phyloP scores from a whole-genome alignment of 92 coral and sea anemone genomes.

The Parazoanthus darwini region DNA sequence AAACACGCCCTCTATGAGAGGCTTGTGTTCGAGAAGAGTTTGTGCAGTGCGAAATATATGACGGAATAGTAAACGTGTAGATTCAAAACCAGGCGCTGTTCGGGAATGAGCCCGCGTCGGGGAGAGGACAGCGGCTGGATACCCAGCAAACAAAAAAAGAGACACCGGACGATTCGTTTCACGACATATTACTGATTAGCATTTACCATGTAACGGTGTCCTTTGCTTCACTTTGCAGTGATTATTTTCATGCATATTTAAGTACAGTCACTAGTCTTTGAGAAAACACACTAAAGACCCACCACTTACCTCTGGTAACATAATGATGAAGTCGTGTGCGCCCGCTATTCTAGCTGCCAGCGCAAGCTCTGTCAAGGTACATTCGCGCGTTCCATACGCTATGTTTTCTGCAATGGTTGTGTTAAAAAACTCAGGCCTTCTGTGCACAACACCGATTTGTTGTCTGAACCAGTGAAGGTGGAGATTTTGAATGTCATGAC shows the following conservation, averaged over 20 bases:
- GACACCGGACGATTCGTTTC: background rate
- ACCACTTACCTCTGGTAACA: constrained; percentile 65
- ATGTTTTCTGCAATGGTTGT: constrained; percentile 79
- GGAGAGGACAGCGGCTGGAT: too few species aligned
- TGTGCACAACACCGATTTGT: constrained; percentile 74
- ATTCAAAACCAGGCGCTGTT: too few species aligned
- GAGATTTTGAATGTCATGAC: constrained; percentile 64
- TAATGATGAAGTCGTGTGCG: constrained; percentile 69
- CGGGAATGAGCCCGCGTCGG: too few species aligned
- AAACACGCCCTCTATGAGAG: too few species aligned
- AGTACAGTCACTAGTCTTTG: background rate
- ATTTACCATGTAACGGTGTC: background rate
- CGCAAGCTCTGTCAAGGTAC: constrained; percentile 62
- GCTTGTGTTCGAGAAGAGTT: too few species aligned
- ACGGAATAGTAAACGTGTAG: too few species aligned
- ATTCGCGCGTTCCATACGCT: constrained; percentile 60
- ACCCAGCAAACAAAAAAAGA: too few species aligned
- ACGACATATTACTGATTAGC: background rate
- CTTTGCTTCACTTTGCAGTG: background rate
- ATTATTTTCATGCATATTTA: background rate
- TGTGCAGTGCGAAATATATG: too few species aligned
- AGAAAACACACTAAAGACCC: background rate
- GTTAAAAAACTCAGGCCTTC: constrained; percentile 71
- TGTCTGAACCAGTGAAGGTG: constrained; percentile 72
- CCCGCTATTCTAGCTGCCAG: constrained; percentile 75